Conservation (phyloP, 2,888 invertebrate genomes). For the Dendrolimus houi region DNA sequence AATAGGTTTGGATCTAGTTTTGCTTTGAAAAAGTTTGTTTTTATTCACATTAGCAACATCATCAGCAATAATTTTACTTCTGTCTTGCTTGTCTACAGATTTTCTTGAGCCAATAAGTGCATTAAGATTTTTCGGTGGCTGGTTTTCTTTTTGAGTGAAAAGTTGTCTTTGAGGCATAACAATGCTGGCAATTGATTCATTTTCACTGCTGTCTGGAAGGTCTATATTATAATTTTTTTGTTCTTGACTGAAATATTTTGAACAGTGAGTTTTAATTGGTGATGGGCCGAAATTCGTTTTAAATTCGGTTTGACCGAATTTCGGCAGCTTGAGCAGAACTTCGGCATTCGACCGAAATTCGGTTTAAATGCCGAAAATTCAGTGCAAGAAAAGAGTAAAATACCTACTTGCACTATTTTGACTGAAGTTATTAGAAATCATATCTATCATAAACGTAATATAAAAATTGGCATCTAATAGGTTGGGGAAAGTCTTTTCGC, state of each 20-base stretch:
- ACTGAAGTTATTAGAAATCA: no score
- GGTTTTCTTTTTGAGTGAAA: conserved; percentile 46
- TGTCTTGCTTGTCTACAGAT: conserved; percentile 32
- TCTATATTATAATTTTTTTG: conserved; percentile 40
- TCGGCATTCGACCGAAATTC: no score
- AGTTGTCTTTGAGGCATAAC: conserved; percentile 52
- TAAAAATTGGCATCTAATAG: no score
- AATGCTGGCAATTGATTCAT: conserved; percentile 58
- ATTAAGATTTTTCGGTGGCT: conserved; percentile 32
- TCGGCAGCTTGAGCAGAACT: no score
- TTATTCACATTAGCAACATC: conserved; percentile 35
- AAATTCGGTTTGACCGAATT: no score
- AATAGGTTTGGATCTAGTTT: conserved; percentile 30
- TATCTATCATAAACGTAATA: no score
- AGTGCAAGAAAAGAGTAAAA: no score
- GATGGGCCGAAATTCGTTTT: no score
- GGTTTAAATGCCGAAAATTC: no score
- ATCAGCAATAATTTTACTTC: conserved; percentile 22
- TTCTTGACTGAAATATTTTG: conserved; percentile 41
- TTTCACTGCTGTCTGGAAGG: conserved; percentile 56
- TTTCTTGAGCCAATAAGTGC: conserved; percentile 36
- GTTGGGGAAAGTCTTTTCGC: no score
- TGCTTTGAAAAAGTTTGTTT: conserved; percentile 43
- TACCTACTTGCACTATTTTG: no score
- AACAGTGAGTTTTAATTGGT: no score